A percentile compares a stretch with the other conserved stretches of the same genome.
These are phyloP conservation scores for Cerastis rubricosa DNA, from an alignment of 2,888 invertebrate genomes.

Conservation along the genomic window DNA sequence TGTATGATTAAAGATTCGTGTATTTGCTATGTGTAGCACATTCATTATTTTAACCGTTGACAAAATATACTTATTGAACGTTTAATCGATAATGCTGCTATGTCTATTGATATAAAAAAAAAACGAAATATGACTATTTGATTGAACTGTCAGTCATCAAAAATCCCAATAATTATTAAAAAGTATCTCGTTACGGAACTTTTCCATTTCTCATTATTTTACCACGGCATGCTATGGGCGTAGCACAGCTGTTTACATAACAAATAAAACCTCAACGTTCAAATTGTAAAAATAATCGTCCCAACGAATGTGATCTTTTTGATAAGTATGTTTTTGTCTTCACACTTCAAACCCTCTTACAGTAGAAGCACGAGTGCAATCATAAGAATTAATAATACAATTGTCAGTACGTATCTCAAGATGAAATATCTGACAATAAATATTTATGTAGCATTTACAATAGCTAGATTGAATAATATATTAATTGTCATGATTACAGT, in stretches of 20 bases:
- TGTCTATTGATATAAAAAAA: neutral
- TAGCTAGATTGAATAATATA: conserved; percentile 52
- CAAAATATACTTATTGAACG: neutral
- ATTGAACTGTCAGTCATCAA: conserved; percentile 1
- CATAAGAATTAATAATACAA: conserved; percentile 16
- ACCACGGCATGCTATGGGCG: too few species aligned
- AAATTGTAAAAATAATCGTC: neutral
- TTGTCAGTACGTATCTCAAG: conserved; percentile 52
- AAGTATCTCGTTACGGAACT: neutral
- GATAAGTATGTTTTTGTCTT: conserved; percentile 18
- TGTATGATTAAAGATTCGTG: conserved; percentile 23
- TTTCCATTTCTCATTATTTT: neutral
- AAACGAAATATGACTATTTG: neutral
- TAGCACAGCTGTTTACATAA: neutral
- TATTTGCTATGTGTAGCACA: conserved; percentile 13
- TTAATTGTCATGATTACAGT: conserved; percentile 42
- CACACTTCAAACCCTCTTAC: conserved; percentile 3
- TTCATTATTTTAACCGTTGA: conserved; percentile 2
- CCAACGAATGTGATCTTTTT: conserved; percentile 1
- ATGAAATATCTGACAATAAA: conserved; percentile 62
- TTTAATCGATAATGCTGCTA: neutral
- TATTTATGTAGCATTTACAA: conserved; percentile 46
- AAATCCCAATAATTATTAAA: conserved; percentile 1
- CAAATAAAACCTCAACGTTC: neutral
- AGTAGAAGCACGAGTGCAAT: conserved; percentile 22